These are phyloP conservation scores for Tachina grossa DNA, from an alignment of 2,888 invertebrate species.

Conservation along the genomic window DNA sequence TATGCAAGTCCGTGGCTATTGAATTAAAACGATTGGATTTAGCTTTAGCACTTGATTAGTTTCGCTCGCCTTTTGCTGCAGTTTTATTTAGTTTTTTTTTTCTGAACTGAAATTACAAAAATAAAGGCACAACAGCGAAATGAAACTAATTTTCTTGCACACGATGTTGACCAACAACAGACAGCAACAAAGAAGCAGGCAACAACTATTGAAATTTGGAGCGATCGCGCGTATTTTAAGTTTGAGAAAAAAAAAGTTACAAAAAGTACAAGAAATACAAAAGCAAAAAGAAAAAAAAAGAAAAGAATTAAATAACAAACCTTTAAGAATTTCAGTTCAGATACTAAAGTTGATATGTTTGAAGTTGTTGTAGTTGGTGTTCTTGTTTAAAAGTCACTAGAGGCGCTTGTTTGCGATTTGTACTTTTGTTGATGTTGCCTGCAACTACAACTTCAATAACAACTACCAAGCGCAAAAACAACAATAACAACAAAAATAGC, in stretches of 20 bases:
- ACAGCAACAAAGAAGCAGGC: constrained; percentile 60
- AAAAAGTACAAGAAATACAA: constrained; percentile 5
- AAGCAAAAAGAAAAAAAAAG: constrained; percentile 4
- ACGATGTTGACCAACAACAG: constrained; percentile 76
- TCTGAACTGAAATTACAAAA: constrained; percentile 66
- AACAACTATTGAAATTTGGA: constrained; percentile 78
- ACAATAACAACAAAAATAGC: constrained; percentile 40
- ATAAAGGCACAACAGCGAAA: constrained; percentile 70
- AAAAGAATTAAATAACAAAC: constrained; percentile 48
- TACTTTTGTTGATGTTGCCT: constrained; percentile 71
- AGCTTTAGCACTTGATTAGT: constrained; percentile 82
- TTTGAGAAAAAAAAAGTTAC: constrained; percentile 23
- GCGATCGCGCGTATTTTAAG: constrained; percentile 73
- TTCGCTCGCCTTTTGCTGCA: constrained; percentile 72
- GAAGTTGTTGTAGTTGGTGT: constrained; percentile 71
- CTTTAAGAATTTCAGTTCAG: constrained; percentile 70
- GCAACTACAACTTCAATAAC: constrained; percentile 71
- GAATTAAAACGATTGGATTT: constrained; percentile 80
- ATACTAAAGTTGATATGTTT: constrained; percentile 71
- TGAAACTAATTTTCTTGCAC: constrained; percentile 83
- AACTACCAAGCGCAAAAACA: constrained; percentile 63
- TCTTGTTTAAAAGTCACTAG: constrained; percentile 74
- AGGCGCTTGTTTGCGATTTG: constrained; percentile 75
- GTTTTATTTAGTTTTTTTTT: constrained; percentile 35
- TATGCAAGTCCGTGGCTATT: constrained; percentile 55